Conservation (phyloP, 2,888 invertebrate species). For the Monopis laevigella region DNA sequence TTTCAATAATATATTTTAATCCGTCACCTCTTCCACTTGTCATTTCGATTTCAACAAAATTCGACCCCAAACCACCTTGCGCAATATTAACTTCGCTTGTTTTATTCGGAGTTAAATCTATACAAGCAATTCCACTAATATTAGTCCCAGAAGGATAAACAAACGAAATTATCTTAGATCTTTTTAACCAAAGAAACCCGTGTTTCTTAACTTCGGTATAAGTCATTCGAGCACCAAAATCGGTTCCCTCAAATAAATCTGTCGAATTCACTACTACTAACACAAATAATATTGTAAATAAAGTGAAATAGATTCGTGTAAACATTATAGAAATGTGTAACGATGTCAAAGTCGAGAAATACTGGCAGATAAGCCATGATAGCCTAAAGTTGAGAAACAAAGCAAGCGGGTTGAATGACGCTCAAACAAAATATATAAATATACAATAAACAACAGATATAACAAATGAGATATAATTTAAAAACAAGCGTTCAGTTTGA, state of each 20-base stretch:
- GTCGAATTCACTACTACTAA: constrained; percentile 7
- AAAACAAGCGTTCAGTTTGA: too few relatives aligned
- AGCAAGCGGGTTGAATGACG: too few relatives aligned
- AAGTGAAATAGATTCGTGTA: too few relatives aligned
- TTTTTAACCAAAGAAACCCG: constrained; percentile 29
- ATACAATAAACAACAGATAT: too few relatives aligned
- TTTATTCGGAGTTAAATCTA: constrained; percentile 28
- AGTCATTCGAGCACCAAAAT: constrained; percentile 33
- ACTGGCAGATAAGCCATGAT: too few relatives aligned
- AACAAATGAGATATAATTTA: too few relatives aligned
- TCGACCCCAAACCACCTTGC: constrained; percentile 27
- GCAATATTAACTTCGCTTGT: constrained; percentile 22
- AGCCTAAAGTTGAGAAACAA: too few relatives aligned
- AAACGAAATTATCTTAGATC: constrained; percentile 24
- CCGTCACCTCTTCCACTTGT: constrained; percentile 30
- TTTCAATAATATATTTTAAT: constrained; percentile 26
- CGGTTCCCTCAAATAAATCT: constrained; percentile 24
- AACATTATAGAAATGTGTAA: too few relatives aligned
- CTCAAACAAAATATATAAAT: too few relatives aligned
- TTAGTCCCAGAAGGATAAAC: constrained; percentile 28
- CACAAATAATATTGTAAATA: too few relatives aligned
- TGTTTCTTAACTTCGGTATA: constrained; percentile 33
- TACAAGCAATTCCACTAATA: constrained; percentile 32
- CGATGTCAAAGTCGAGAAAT: too few relatives aligned
- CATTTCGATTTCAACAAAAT: constrained; percentile 25